Evolutionary conservation across 2,888 invertebrate species (phyloP), one percentile per base, ranked within the genome.

Genomic region (Tubulanus polymorphus): DNA sequence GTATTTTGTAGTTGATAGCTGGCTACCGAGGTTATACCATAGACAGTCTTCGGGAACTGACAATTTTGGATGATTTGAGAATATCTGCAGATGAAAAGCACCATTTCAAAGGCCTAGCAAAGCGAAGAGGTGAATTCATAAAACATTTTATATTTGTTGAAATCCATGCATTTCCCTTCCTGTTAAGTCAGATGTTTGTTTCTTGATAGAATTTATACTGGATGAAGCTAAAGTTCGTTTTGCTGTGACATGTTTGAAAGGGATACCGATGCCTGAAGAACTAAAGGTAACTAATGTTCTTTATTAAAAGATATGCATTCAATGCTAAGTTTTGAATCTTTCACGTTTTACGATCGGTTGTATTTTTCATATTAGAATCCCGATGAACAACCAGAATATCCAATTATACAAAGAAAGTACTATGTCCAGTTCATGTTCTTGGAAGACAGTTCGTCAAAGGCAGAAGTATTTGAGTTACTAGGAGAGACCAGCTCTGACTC

Each of bases 1-100:
- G 46, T 8, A 12, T 26, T 51, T 30, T 56, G 15, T 61, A 78
- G 78, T 56, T 78, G 48, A 70, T 73, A 8, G 71, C 77, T 50
- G 75, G 73, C 46, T 78, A 78, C 65, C 64, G 78, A 55, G 76
- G 76, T 15, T 78, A 72, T 63, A 69, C 70, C n/a, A 70, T 78
- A 26, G 78, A 77, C 65, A 67, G 68, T 52, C 54, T 78, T 49
- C 60, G 66, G 28, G 67, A 70, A 37, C 64, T 78, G 35, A 67
- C 58, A 45, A 62, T 72, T 46, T 54, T 78, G 37, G 78, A 78
- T 68, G 77, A 78, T 54, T 66, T 74, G 37, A 66, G 69, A 58
- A 74, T 78, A 52, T 72, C 74, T 18, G 76, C 75, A 12, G 78
- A 78, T 61, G 78, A 78, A 55, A 67, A 68, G 47, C 74, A 75